phyloP scores from a whole-genome alignment of 2,113 vertebrate species.

The Cnemophilus loriae region DNA sequence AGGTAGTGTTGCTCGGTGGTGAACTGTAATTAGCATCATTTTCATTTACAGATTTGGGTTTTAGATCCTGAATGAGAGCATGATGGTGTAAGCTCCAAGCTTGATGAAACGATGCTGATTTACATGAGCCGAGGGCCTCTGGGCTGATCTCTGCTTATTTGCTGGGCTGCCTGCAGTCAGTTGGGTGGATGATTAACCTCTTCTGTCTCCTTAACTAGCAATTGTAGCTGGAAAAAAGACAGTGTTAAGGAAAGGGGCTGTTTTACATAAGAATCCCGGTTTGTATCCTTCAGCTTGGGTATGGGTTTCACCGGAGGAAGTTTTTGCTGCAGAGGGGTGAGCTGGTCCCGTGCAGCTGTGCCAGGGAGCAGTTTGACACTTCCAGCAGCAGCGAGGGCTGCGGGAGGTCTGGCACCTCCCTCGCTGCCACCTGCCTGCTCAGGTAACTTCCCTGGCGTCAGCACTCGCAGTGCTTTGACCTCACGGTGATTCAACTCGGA shows the following conservation, averaged over 20 bases:
- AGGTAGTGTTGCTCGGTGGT: neutral
- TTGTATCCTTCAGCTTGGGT: neutral
- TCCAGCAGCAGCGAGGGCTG: neutral
- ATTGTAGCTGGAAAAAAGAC: neutral
- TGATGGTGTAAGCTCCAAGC: constrained; percentile 1
- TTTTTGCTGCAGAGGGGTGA: neutral
- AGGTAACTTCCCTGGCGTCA: neutral
- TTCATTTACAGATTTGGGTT: constrained; percentile 50
- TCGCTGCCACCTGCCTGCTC: neutral
- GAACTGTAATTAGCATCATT: constrained; percentile 66
- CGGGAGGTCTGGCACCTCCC: neutral
- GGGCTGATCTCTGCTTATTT: constrained; percentile 25
- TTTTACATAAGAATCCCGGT: neutral
- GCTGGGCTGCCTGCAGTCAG: neutral
- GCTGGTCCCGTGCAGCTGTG: rapidly evolving
- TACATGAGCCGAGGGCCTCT: constrained; percentile 26
- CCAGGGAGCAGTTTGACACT: neutral
- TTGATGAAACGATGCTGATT: constrained; percentile 44
- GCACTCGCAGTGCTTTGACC: neutral
- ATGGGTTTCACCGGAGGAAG: neutral
- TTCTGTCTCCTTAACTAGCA: neutral
- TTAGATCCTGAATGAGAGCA: constrained; percentile 1
- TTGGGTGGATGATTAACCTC: constrained; percentile 21
- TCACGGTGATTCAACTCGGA: neutral
- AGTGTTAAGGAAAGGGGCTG: neutral